These are phyloP conservation scores for Drosophila pseudotakahashii DNA, from an alignment of 2,888 invertebrate genomes.

Conservation along the genomic window DNA sequence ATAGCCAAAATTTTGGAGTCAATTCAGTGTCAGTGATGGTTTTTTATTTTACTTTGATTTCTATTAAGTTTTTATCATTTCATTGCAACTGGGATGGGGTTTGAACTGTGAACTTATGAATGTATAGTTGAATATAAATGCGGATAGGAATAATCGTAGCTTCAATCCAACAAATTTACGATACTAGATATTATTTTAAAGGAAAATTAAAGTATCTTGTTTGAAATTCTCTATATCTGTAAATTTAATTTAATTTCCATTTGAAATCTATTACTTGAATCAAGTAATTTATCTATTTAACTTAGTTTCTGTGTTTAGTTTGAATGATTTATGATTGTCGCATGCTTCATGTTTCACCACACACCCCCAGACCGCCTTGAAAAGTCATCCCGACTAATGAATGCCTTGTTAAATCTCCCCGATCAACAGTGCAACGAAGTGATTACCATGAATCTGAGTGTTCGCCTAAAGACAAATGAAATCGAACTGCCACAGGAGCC, in stretches of 20 bases:
- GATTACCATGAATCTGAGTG: constrained; percentile 84
- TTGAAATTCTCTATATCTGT: not conserved
- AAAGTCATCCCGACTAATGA: constrained; percentile 4
- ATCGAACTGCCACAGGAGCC: constrained; percentile 83
- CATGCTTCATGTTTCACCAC: constrained; percentile 56
- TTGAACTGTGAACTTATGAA: constrained; percentile 19
- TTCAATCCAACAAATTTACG: not conserved
- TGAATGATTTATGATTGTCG: constrained; percentile 43
- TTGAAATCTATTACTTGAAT: too few species aligned
- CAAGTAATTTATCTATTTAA: not conserved
- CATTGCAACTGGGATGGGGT: constrained; percentile 31
- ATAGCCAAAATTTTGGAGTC: constrained; percentile 85
- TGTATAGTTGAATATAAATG: constrained; percentile 1
- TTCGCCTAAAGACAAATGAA: constrained; percentile 84
- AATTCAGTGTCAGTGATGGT: constrained; percentile 85
- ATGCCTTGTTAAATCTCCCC: not conserved
- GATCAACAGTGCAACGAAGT: constrained; percentile 84
- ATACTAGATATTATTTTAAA: not conserved
- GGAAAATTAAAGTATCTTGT: not conserved
- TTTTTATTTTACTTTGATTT: constrained; percentile 85
- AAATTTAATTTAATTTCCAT: not conserved
- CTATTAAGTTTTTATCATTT: constrained; percentile 82
- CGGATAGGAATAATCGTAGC: not conserved
- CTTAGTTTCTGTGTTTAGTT: constrained; percentile 48
- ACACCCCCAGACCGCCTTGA: not conserved